Evolutionary conservation across 2,797 vertebrate species (phyloP), one percentile per base, ranked within the genome.

Genomic region (Staurois parvus): DNA sequence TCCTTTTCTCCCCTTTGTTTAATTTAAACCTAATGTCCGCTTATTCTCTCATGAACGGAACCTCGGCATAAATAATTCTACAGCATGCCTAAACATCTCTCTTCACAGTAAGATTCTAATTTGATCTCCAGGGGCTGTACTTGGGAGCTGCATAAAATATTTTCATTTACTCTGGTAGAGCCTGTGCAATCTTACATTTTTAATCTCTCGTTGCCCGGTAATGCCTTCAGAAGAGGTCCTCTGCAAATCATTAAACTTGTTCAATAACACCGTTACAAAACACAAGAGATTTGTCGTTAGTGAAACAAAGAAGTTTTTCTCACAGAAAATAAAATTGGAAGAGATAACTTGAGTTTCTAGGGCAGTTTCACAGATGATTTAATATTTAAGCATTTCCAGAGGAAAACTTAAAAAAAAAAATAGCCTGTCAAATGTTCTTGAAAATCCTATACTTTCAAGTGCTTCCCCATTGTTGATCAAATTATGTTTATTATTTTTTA

Each of bases 31-130:
- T 94, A 94, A 94, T 94, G 91, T 92, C 92, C 93, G 91, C 94
- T 95, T 92, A 93, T 93, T 93, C 92, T 92, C 89, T 92, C 90
- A 93, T 91, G 90, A 92, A 90, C 91, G 93, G 90, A 93, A 94
- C 94, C 94, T 92, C 89, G 92, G 92, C 92, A 94, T 95, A 94
- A 95, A 95, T 95, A 95, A 96, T 95, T 95, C 93, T 91, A 91
- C 92, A 90, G 91, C 93, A 93, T 94, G 93, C 93, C 92, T 94
- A 94, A 95, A 93, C 91, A 94, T 93, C 91, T 94, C 91, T 93
- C 92, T 94, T 95, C 94, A 94, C 93, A 95, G 93, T 91, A 88
- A 94, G 93, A 92, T 93, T 92, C 93, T 95, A 94, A 96, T 96
- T 95, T 95, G 94, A 94, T 95, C 94, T 92, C 94, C 88, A 86